A percentile compares a stretch with the other conserved stretches of the same genome.
Evolutionary conservation across 2,797 vertebrate genomes (phyloP).

Genomic region (Macrochelys suwanniensis): DNA sequence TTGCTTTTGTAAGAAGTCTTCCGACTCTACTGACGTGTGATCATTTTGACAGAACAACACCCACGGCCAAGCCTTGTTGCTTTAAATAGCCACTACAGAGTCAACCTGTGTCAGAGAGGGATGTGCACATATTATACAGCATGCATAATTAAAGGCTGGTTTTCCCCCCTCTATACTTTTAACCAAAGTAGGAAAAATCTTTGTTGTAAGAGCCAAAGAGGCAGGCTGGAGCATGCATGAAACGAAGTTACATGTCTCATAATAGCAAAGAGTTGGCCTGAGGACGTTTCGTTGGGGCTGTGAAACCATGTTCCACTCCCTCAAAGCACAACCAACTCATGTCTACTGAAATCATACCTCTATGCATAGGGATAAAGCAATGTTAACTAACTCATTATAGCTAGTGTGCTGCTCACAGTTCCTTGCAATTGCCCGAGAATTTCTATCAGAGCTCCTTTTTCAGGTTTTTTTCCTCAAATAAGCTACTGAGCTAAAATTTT

Average conservation of each 20-base stretch:
- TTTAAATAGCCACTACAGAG: fast-evolving
- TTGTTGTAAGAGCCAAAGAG: not conserved
- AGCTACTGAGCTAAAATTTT: not conserved
- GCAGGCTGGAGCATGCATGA: slow-evolving; percentile 38
- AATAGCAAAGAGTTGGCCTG: fast-evolving
- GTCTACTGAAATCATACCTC: fast-evolving
- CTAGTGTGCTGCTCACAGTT: not conserved
- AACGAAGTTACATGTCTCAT: not conserved
- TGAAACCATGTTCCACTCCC: not conserved
- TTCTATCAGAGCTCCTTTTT: not conserved
- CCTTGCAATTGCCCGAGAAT: not conserved
- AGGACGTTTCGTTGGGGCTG: fast-evolving
- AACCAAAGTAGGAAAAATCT: not conserved
- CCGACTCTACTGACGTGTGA: too few relatives aligned
- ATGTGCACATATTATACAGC: not conserved
- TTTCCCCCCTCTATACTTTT: not conserved
- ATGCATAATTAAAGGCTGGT: fast-evolving
- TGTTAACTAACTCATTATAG: fast-evolving
- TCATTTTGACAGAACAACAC: fast-evolving
- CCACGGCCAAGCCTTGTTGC: fast-evolving
- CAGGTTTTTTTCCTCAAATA: not conserved
- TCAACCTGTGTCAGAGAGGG: fast-evolving
- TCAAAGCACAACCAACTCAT: fast-evolving
- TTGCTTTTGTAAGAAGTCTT: not conserved
- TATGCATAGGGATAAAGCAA: fast-evolving